Percentiles rank a stretch among this genome's conserved stretches.
Evolutionary conservation across 1,140 invertebrate genomes (phyloP).

Genomic region (Nomia melanderi): DNA sequence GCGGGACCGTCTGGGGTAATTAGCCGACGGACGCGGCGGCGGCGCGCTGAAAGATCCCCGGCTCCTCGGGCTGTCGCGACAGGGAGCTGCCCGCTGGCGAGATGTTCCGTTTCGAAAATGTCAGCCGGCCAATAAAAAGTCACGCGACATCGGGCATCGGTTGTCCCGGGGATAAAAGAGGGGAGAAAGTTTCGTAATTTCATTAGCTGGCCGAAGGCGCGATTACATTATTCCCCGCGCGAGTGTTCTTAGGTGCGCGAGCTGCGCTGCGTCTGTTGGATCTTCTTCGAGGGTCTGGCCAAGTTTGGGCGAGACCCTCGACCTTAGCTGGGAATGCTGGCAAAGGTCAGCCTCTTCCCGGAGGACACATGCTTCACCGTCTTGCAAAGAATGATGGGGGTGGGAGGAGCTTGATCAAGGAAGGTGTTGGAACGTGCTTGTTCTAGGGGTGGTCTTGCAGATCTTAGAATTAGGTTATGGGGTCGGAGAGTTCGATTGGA

Average conservation of each 20-base stretch:
- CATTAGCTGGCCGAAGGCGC: conserved; percentile 20
- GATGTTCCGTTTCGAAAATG: conserved; percentile 79
- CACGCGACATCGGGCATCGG: conserved; percentile 77
- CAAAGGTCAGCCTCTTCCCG: conserved; percentile 25
- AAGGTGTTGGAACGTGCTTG: not conserved
- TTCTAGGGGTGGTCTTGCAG: not conserved
- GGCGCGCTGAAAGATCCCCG: conserved; percentile 68
- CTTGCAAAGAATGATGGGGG: not conserved
- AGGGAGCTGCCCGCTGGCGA: conserved; percentile 43
- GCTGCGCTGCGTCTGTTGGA: not conserved
- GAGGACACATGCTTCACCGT: not conserved
- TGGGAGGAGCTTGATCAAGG: too few species aligned
- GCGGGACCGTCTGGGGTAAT: conserved; percentile 70
- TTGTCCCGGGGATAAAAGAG: conserved; percentile 28
- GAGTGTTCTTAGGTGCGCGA: not conserved
- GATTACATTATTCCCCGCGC: not conserved
- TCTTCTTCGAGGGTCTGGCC: not conserved
- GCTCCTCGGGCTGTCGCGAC: conserved; percentile 50
- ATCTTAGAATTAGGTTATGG: too few species aligned
- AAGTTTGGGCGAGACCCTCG: conserved; percentile 9
- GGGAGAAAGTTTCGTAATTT: conserved; percentile 65
- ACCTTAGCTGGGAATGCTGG: conserved; percentile 13
- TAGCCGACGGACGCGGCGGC: conserved; percentile 63
- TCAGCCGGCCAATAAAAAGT: conserved; percentile 81
- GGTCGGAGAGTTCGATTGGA: too few species aligned